Evolutionary conservation across 2,113 vertebrate genomes (phyloP).

Genomic region (Tichodroma muraria): DNA sequence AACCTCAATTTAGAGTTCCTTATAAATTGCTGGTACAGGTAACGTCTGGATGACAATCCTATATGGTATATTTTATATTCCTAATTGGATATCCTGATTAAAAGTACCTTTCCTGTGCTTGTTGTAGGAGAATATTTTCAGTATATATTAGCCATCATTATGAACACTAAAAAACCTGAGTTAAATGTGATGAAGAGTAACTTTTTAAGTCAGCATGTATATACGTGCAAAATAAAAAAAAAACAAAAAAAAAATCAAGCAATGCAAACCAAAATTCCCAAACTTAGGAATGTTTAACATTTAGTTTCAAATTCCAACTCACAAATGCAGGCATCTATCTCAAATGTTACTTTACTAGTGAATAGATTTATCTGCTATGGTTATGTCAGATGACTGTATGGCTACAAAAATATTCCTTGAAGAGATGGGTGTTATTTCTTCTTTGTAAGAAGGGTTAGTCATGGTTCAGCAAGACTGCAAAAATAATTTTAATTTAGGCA

Average conservation of each 20-base stretch:
- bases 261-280: not conserved
- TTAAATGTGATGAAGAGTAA: not conserved
- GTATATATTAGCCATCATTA: not conserved
- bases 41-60: not conserved
- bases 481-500: slow-evolving; percentile 50
- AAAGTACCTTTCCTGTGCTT: not conserved
- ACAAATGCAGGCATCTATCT: not conserved
- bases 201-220: not conserved
- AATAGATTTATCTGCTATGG: slow-evolving; percentile 1
- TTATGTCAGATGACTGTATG: not conserved
- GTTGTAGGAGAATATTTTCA: not conserved
- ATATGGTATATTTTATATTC: not conserved
- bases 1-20: not conserved
- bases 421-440: not conserved
- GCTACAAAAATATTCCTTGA: not conserved
- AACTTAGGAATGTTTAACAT: not conserved
- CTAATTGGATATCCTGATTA: not conserved
- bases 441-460: slow-evolving; percentile 16
- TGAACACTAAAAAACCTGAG: not conserved
- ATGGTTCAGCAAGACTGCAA: slow-evolving; percentile 19
- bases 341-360: not conserved
- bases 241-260: not conserved
- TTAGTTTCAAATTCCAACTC: not conserved
- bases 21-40: not conserved
- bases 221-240: not conserved